Conservation (phyloP, 2,888 invertebrate species). For the Microplitis manilae region DNA sequence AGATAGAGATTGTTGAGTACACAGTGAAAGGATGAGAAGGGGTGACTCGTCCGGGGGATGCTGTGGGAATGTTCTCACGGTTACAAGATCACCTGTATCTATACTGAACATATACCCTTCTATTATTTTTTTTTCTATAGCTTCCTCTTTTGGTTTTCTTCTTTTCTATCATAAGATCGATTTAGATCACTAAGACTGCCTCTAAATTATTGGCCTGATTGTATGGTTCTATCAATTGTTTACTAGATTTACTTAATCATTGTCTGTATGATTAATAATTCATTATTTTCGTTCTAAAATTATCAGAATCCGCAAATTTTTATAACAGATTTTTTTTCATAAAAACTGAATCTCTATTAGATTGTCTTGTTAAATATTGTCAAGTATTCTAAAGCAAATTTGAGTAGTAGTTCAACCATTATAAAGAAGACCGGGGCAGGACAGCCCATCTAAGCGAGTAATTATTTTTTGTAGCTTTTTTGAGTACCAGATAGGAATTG, state of each 20-base stretch:
- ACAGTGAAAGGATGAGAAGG: constrained; percentile 57
- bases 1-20: constrained; percentile 44
- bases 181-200: constrained; percentile 43
- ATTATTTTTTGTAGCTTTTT: too few species aligned
- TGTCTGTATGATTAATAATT: not conserved
- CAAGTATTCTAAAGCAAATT: too few species aligned
- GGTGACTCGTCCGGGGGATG: constrained; percentile 62
- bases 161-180: constrained; percentile 44
- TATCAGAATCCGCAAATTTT: too few species aligned
- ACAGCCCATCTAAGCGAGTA: too few species aligned
- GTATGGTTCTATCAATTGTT: constrained; percentile 20
- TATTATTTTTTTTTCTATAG: constrained; percentile 16
- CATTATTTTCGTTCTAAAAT: too few species aligned
- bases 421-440: too few species aligned
- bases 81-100: constrained; percentile 67
- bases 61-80: constrained; percentile 70
- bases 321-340: too few species aligned
- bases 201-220: constrained; percentile 25
- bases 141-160: constrained; percentile 43
- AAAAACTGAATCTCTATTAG: too few species aligned
- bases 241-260: not conserved
- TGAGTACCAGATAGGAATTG: too few species aligned
- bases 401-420: too few species aligned
- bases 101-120: constrained; percentile 48
- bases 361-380: too few species aligned